phyloP scores from a whole-genome alignment of 2,888 invertebrate genomes.

The Rhagium mordax region DNA sequence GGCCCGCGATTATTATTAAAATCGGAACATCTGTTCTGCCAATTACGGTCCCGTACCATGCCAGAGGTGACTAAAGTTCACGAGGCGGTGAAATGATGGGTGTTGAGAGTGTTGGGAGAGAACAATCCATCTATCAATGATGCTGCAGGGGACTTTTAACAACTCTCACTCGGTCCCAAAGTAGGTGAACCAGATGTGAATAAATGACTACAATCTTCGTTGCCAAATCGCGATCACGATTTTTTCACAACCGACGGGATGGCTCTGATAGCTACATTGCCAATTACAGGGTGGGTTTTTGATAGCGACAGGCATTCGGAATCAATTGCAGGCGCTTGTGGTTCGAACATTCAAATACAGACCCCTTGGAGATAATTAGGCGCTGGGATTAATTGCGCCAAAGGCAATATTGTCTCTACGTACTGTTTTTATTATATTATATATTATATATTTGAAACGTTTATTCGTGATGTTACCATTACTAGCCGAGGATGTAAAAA shows the following conservation, averaged over 20 bases:
- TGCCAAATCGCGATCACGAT: slow-evolving; percentile 9
- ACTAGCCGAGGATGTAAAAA: neutral
- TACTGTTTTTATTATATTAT: no score
- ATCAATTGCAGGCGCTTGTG: no score
- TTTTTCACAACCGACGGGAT: neutral
- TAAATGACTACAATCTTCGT: slow-evolving; percentile 12
- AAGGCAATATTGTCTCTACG: no score
- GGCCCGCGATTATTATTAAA: neutral
- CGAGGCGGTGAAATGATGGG: slow-evolving; percentile 1
- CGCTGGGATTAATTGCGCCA: no score
- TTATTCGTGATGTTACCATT: neutral
- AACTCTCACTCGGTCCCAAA: slow-evolving; percentile 19
- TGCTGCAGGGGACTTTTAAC: slow-evolving; percentile 21
- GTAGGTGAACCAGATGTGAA: slow-evolving; percentile 26
- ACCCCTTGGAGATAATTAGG: no score
- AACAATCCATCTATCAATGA: slow-evolving; percentile 8
- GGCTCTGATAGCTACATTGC: slow-evolving; percentile 1
- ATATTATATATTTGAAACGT: neutral
- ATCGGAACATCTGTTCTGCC: neutral
- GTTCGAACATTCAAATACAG: no score
- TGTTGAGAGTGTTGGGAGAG: neutral
- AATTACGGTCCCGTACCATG: neutral
- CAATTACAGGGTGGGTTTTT: neutral
- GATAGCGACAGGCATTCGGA: no score
- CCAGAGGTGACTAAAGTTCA: slow-evolving; percentile 4